Evolutionary conservation across 2,113 vertebrate genomes (phyloP), one percentile per base, ranked within the genome.

Genomic region (Vanacampus margaritifer): DNA sequence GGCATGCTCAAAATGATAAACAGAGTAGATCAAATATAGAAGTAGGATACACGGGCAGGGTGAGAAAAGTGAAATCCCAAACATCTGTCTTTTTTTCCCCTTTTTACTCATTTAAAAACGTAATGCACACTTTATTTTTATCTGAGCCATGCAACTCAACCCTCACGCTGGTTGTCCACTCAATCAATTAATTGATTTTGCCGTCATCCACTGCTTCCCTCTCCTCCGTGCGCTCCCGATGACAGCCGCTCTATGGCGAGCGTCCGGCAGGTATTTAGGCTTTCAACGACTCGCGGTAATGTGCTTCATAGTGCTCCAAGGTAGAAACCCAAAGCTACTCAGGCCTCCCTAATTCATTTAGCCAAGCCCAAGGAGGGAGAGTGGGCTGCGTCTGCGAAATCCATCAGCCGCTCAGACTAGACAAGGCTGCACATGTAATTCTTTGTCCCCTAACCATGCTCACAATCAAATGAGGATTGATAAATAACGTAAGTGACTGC

Each of bases 241-340:
- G 59, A 36, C 36, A n/a, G 59, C 36, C 19, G 19, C 35, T 60
- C 36, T n/a, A 39, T 7, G 21, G 58, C 6, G 19, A n/a, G 23
- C 37, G 59, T 41, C 37, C n/a, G 59, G 37, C 36, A 62, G n/a
- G 59, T 62, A 43, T 62, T 62, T 24, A 43, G 59, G 59, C 59
- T 61, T 61, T 61, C 37, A 61, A 41, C 36, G 36, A n/a, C 59
- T 41, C n/a, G 6, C 4, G 37, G 11, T 43, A 62, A 62, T 62
- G 37, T 24, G 59, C 59, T 24, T 62, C 53, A 24, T 43, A 62
- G 37, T 39, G 58, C 58, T 59, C 57, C 16, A 17, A 59, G 57
- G 17, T 11, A 36, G 36, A 57, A 57, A 32, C 26, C 6, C 28
- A 13, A 19, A n/a, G 11, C 35, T 43, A 62, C 59, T 62, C 59